phyloP scores from a whole-genome alignment of 2,888 invertebrate genomes.

The Mallateleia sp. region DNA sequence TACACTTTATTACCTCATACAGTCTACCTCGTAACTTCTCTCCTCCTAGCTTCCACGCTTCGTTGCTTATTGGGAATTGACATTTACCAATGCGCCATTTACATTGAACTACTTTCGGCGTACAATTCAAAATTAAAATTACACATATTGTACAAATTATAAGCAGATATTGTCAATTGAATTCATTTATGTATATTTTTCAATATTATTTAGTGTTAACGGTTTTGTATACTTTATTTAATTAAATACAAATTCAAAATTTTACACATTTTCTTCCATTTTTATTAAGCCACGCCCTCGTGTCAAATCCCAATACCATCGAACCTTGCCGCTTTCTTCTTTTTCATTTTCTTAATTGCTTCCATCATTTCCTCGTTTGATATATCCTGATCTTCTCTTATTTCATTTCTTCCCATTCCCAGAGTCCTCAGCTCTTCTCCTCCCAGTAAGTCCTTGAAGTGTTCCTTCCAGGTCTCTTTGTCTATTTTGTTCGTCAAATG shows the following conservation, averaged over 20 bases:
- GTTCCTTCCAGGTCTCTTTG: conserved; percentile 46
- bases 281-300: too few species aligned
- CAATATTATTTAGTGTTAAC: too few species aligned
- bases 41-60: conserved; percentile 11
- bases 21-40: conserved; percentile 3
- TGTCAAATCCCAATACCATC: conserved; percentile 28
- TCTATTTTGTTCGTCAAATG: conserved; percentile 1
- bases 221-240: too few species aligned
- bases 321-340: conserved; percentile 62
- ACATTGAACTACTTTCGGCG: too few species aligned
- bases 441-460: conserved; percentile 45
- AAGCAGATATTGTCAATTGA: too few species aligned
- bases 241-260: too few species aligned
- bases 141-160: too few species aligned
- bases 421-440: not conserved
- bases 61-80: too few species aligned
- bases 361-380: not conserved
- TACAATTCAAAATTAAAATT: too few species aligned
- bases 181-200: too few species aligned
- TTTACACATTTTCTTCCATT: too few species aligned
- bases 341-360: conserved; percentile 27
- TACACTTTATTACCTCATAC: not conserved
- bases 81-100: too few species aligned
- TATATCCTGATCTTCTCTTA: not conserved
- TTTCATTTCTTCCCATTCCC: not conserved